Percentiles rank a stretch among this genome's conserved stretches.
phyloP scores from a whole-genome alignment of 2,113 vertebrate species.

The Barnardius zonarius region DNA sequence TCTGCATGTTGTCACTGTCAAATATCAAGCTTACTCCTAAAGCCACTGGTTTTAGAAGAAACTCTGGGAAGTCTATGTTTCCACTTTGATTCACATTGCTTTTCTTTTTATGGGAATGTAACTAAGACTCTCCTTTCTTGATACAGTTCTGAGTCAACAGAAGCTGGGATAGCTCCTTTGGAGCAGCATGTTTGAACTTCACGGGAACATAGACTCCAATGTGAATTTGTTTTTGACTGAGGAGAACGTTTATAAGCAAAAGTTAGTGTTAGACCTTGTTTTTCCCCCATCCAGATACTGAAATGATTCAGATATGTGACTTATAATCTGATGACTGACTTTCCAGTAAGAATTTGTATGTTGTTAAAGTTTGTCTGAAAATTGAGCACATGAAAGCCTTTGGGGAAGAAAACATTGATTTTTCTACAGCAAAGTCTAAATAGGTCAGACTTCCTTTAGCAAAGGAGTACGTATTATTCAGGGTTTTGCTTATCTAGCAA shows the following conservation, averaged over 20 bases:
- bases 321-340: neutral
- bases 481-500: neutral
- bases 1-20: neutral
- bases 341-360: neutral
- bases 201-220: neutral
- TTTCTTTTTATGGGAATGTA: conserved; percentile 22
- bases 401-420: neutral
- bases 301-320: neutral
- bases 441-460: neutral
- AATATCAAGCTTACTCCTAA: conserved; percentile 37
- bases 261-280: neutral
- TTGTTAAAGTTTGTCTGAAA: neutral
- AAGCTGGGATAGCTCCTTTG: neutral
- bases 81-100: conserved; percentile 34
- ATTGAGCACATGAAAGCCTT: neutral
- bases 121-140: neutral
- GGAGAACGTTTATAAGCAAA: neutral
- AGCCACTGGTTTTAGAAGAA: conserved; percentile 28
- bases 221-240: neutral
- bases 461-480: neutral
- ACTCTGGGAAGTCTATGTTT: conserved; percentile 33
- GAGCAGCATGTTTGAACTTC: neutral
- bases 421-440: neutral
- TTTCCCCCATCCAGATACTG: neutral
- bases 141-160: conserved; percentile 11